Base-by-base conservation (phyloP, 2,113 vertebrate species). In the Embiotoca jacksoni region DNA sequence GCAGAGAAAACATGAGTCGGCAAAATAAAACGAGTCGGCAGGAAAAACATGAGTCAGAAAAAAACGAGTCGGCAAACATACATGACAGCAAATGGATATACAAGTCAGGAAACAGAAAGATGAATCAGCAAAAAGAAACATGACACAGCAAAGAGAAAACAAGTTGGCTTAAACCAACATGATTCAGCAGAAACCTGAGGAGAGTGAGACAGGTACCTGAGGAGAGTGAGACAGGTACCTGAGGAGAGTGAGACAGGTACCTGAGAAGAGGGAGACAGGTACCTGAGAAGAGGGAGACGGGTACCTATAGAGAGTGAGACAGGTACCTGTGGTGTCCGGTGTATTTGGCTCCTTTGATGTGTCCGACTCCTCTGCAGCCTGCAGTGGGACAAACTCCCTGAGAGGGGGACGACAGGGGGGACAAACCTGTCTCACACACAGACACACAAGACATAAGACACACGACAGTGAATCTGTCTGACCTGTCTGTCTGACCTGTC, bases 271-370 rank as follows among this genome's bases (percentile, higher is more conserved):
- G 32, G 15, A 33, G 13, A 75, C 32, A 60, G 55, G 63, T 32
- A 30, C 1, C 52, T 2, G 32, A 13, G 3, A 52, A 32, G n/a
- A 8, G 32, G 7, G n/a, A 35, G 13, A 75, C 33, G 46, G 55
- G 63, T 33, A 10, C 3, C 7, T 3, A 4, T 4, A 30, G 52
- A 31, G 33, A 9, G 31, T 55, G 78, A 14, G 55, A 50, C 13
- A 33, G 30, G 37, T 78, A 93, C 92, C 94, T 95, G 91, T 95
- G 94, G 90, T 95, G 95, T 89, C 94, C 94, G 1, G 90, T 95
- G 89, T 95, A 94, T 86, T 93, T 94, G 36, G 95, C 85, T 71
- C 95, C 95, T 90, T 91, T 95, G 58, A 95, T 95, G 89, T 95
- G 95, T 60, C 94, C 95, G 3, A 95, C 90, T 31, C 95, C 95